Conservation (phyloP, 2,797 vertebrate genomes). For the Austrolebias charrua region DNA sequence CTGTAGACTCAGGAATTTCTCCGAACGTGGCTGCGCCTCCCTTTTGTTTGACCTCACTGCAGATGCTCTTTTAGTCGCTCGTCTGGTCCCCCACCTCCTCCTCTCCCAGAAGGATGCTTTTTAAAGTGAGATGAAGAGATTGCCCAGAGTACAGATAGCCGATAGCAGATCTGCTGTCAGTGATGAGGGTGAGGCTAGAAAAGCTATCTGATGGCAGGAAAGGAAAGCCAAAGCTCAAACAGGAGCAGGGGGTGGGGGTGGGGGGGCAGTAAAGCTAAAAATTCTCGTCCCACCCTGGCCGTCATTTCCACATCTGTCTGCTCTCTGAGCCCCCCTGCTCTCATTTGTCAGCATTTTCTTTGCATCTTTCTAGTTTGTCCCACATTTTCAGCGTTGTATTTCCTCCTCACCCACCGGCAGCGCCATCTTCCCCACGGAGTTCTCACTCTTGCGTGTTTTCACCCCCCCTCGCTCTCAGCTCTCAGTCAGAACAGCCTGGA, state of each 20-base stretch:
- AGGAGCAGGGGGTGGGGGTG: conserved; percentile 4
- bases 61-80: conserved; percentile 33
- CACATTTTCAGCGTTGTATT: conserved; percentile 19
- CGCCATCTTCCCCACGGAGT: background rate
- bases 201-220: conserved; percentile 52
- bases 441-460: conserved; percentile 27
- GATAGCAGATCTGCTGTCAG: conserved; percentile 53
- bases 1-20: conserved; percentile 28
- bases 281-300: conserved; percentile 1
- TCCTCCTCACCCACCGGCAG: background rate
- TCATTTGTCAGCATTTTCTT: conserved; percentile 26
- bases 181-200: conserved; percentile 54
- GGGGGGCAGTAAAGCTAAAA: conserved; percentile 1
- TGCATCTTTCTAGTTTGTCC: background rate
- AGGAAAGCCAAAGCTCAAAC: conserved; percentile 39
- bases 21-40: conserved; percentile 7
- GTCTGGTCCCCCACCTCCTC: conserved; percentile 26
- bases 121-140: conserved; percentile 64
- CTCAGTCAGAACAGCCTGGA: conserved; percentile 49
- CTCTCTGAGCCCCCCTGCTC: background rate
- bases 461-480: conserved; percentile 9
- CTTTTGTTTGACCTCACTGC: conserved; percentile 53
- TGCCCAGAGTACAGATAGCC: conserved; percentile 50
- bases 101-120: conserved; percentile 41
- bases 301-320: conserved; percentile 23